Conservation (phyloP, 1,140 invertebrate genomes). For the Ooceraea biroi region DNA sequence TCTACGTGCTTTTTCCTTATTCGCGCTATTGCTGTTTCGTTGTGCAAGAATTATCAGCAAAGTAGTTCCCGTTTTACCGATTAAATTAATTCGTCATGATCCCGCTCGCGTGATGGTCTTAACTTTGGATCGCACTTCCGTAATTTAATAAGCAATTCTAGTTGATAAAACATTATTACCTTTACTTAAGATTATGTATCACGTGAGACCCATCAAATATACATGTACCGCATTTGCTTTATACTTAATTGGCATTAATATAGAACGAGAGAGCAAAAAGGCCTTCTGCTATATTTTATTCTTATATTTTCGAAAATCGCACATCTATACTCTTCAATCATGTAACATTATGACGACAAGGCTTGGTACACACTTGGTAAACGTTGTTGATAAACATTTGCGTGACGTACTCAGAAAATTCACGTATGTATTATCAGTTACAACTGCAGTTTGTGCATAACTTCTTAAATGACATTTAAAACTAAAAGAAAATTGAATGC, state of each 20-base stretch:
- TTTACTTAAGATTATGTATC: slow-evolving; percentile 20
- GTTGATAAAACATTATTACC: slow-evolving; percentile 30
- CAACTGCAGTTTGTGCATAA: not conserved
- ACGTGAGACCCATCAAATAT: not conserved
- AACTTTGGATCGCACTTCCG: slow-evolving; percentile 16
- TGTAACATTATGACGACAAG: not conserved
- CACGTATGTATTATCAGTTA: not conserved
- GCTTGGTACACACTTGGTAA: slow-evolving; percentile 26
- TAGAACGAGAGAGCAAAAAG: not conserved
- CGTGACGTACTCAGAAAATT: slow-evolving; percentile 2
- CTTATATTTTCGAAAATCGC: slow-evolving; percentile 20
- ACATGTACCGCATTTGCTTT: slow-evolving; percentile 21
- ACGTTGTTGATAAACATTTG: slow-evolving; percentile 41
- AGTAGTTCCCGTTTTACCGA: slow-evolving; percentile 10
- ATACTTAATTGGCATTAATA: slow-evolving; percentile 40
- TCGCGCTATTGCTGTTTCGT: slow-evolving; percentile 13
- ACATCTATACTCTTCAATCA: not conserved
- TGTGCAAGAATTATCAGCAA: slow-evolving; percentile 7
- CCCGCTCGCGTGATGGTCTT: not conserved
- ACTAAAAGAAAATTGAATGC: not conserved
- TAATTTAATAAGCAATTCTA: slow-evolving; percentile 32
- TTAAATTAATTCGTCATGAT: slow-evolving; percentile 19
- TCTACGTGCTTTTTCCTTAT: slow-evolving; percentile 29
- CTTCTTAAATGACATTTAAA: not conserved
- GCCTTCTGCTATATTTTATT: slow-evolving; percentile 9